Evolutionary conservation across 1,140 invertebrate species (phyloP), one percentile per base, ranked within the genome.

Genomic region (Triops cancriformis): DNA sequence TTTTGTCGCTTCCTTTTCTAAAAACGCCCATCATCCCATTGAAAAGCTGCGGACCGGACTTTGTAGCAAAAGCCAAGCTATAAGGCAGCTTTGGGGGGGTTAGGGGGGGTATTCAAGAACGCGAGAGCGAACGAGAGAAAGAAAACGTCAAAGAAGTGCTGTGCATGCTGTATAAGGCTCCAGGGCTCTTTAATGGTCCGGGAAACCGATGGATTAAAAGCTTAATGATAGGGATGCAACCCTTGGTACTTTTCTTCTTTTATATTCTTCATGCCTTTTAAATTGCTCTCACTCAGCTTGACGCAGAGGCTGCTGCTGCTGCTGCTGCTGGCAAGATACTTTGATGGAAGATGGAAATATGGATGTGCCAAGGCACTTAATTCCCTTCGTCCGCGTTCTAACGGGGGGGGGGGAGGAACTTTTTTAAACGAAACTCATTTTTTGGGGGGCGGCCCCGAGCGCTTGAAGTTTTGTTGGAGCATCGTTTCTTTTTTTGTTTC

Each of bases 161-260:
- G 14, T 64, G 51, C 51, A 18, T 11, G 51, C 51, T 64, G 51
- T 64, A 64, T 64, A 64, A 64, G 51, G 51, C 51, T 64, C 18
- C 51, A 23, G 51, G 51, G 51, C 51, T 64, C 51, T 64, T 64
- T 64, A 64, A 64, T 64, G 51, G n/a, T 23, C 51, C 51, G 23
- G 51, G 51, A 64, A 64, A 64, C 51, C 51, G 51, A 64, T 64
- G 51, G 51, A 64, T 64, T 64, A 64, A 64, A 64, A 64, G 51
- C 51, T 64, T 64, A 64, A 64, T 64, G 51, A 64, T 64, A 64
- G 51, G 51, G 51, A 64, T 64, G 51, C 51, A 64, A 64, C 51
- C 51, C 51, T 64, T 64, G 51, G 51, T 64, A 64, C 51, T 9
- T 64, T 64, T 64, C 51, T 64, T 64, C 51, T 64, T 64, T 64